These are phyloP conservation scores for Gastrophryne carolinensis DNA, from an alignment of 2,797 vertebrate genomes.

Conservation along the genomic window DNA sequence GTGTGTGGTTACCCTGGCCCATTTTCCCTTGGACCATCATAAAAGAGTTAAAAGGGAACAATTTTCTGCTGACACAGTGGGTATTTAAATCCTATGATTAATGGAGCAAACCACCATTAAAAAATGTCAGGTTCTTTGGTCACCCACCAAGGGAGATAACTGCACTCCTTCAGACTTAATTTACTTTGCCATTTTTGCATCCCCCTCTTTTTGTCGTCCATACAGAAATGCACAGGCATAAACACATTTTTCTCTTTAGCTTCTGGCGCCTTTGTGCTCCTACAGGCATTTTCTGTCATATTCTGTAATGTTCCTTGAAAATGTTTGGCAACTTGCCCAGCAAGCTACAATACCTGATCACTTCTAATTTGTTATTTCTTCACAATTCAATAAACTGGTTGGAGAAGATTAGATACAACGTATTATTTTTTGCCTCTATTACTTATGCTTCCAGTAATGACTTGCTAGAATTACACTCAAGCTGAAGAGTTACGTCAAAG, in stretches of 20 bases:
- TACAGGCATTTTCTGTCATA: conserved; percentile 42
- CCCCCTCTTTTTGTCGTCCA: conserved; percentile 30
- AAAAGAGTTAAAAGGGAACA: conserved; percentile 25
- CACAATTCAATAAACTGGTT: conserved; percentile 14
- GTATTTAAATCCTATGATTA: conserved; percentile 43
- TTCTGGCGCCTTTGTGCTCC: conserved; percentile 38
- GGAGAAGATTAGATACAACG: not conserved
- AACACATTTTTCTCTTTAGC: conserved; percentile 45
- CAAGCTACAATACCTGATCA: conserved; percentile 25
- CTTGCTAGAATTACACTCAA: conserved; percentile 25
- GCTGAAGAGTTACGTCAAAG: conserved; percentile 1
- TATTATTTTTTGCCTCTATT: conserved; percentile 7
- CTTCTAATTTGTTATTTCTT: conserved; percentile 35
- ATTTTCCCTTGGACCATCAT: conserved; percentile 1
- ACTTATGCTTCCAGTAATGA: conserved; percentile 24
- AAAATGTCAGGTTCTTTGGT: conserved; percentile 37
- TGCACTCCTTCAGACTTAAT: conserved; percentile 47
- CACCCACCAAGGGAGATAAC: conserved; percentile 48
- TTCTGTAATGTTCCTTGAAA: conserved; percentile 38
- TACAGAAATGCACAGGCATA: conserved; percentile 40
- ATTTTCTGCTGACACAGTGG: conserved; percentile 31
- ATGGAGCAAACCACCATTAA: conserved; percentile 41
- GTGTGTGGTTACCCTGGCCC: not conserved
- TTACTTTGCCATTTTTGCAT: conserved; percentile 42
- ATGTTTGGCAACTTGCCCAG: conserved; percentile 40